Evolutionary conservation across 2,888 invertebrate species (phyloP).

Genomic region (Camponotus fellah): DNA sequence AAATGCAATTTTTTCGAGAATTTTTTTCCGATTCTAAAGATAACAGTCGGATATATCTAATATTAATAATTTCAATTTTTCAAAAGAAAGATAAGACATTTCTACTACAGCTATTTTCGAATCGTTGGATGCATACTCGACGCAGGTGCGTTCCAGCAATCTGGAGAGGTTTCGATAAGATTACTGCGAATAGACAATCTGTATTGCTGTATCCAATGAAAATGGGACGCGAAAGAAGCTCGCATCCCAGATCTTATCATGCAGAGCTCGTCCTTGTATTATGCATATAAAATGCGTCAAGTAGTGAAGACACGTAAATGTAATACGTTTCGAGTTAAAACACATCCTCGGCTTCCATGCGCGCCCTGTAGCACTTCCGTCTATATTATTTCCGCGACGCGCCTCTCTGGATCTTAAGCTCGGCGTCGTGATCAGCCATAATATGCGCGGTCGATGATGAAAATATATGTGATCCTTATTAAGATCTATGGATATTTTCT

Average conservation of each 20-base stretch:
- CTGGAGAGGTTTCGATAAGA: conserved; percentile 40
- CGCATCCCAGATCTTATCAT: conserved; percentile 48
- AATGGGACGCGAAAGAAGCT: conserved; percentile 35
- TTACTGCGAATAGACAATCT: conserved; percentile 48
- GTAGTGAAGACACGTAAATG: conserved; percentile 42
- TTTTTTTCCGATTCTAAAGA: not conserved
- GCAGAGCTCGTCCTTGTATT: conserved; percentile 47
- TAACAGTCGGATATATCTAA: not conserved
- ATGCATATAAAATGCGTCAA: conserved; percentile 58
- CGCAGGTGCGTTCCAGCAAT: conserved; percentile 19
- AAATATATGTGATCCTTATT: conserved; percentile 51
- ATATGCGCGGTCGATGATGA: conserved; percentile 24
- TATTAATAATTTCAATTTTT: not conserved
- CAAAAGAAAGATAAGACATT: not conserved
- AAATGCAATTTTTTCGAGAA: not conserved
- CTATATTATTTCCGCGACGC: conserved; percentile 26
- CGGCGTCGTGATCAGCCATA: conserved; percentile 25
- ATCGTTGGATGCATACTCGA: not conserved
- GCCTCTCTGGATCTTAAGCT: conserved; percentile 26
- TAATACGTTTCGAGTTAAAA: conserved; percentile 48
- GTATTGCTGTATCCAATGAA: conserved; percentile 27
- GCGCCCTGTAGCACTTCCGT: conserved; percentile 12
- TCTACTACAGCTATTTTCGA: conserved; percentile 1
- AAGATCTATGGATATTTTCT: conserved; percentile 46
- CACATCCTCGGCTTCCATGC: conserved; percentile 13